A percentile compares a stretch with the other conserved stretches of the same genome.
Evolutionary conservation across 1,140 invertebrate genomes (phyloP).

Genomic region (Myzus persicae): DNA sequence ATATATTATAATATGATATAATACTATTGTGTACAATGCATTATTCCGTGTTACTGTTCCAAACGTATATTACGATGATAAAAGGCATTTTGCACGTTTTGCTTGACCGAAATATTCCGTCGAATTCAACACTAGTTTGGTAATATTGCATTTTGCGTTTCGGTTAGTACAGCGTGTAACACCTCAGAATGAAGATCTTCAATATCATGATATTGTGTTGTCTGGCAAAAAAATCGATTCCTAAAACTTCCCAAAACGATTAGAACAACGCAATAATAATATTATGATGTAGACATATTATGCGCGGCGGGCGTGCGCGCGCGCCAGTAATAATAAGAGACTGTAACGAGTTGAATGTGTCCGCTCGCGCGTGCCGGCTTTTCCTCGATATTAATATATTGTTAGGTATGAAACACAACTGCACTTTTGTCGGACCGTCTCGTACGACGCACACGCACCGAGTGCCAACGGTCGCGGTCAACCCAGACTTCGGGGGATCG

Average conservation of each 20-base stretch:
- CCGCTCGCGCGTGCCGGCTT: neutral
- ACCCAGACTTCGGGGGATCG: neutral
- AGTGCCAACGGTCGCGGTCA: neutral
- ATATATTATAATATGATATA: no score
- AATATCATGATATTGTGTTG: no score
- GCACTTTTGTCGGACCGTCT: no score
- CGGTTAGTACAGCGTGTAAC: no score
- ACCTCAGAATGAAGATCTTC: neutral
- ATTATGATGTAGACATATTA: no score
- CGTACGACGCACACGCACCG: neutral
- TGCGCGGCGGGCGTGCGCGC: no score
- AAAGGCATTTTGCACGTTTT: no score
- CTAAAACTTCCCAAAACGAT: neutral
- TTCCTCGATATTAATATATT: no score
- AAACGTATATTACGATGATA: no score
- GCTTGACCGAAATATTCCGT: neutral
- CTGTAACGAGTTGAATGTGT: neutral
- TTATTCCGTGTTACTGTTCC: neutral
- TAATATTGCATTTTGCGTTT: neutral
- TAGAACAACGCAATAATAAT: neutral
- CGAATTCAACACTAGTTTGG: neutral
- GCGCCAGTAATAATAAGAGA: no score
- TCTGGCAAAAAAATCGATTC: neutral
- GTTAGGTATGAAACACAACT: conserved; percentile 23
- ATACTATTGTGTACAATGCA: no score